Evolutionary conservation across 2,888 invertebrate genomes (phyloP), one percentile per base, ranked within the genome.

Genomic region (Ophion slaviceki): DNA sequence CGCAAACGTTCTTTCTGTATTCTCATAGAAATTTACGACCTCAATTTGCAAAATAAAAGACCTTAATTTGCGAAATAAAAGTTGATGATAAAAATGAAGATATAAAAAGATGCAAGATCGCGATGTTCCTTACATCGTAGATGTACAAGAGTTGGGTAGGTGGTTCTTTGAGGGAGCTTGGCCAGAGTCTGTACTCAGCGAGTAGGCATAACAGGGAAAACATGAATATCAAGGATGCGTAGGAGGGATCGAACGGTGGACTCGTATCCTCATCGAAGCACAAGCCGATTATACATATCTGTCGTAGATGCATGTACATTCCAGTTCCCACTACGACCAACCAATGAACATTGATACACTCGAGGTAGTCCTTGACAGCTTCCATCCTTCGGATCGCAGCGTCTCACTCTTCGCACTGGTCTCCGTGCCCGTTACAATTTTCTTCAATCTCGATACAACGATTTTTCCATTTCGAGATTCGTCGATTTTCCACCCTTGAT

Each of bases 101-200:
- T 47, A 28, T 40, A 24, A 17, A n/a, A 47, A 45, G 32, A 32
- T 32, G 32, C 10, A 53, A 24, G n/a, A 40, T 78, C n/a, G 6
- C 6, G 2, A 8, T 70, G 45, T 64, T 47, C 7, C 76, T 87
- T 71, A 93, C 94, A 86, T 94, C 94, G 76, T 94, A 94, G 85
- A 94, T 90, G 59, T 92, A 92, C 28, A 94, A 86, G 7, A 94
- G 88, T 32, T 92, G 92, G 68, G 91, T 87, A 0, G 94, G 93
- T 32, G 94, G 94, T 71, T 93, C 92, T 87, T 94, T 94, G 4
- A 94, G 87, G 0, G 94, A 92, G 76, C 90, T 89, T 0, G 94
- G 94, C 94, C 94, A 94, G 4, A 94, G 89, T 88, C 88, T 92
- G 80, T 93, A 93, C 68, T 94, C 94, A 3, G 94, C 94, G 32